phyloP scores from a whole-genome alignment of 2,797 vertebrate species.

The Avahi laniger region DNA sequence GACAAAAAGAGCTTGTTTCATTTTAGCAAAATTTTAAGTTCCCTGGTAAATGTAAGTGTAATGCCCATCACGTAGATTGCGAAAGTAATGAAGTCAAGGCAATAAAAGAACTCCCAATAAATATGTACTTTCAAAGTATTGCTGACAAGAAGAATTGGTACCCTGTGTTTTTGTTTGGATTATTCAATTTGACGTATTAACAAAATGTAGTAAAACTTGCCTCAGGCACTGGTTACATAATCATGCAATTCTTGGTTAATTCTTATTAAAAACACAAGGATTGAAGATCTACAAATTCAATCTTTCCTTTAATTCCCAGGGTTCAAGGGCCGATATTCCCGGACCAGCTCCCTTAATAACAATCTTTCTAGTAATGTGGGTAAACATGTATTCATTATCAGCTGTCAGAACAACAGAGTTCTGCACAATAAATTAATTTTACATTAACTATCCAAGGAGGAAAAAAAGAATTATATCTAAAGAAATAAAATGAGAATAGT shows the following conservation, averaged over 20 bases:
- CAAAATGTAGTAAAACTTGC: conserved; percentile 50
- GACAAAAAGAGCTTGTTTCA: conserved; percentile 55
- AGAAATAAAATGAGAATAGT: conserved; percentile 43
- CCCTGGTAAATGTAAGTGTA: conserved; percentile 59
- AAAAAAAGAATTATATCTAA: background rate
- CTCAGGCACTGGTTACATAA: conserved; percentile 41
- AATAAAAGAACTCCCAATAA: conserved; percentile 62
- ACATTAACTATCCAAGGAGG: background rate
- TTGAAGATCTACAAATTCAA: background rate
- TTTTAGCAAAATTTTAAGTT: conserved; percentile 69
- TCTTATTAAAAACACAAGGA: conserved; percentile 59
- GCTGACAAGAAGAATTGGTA: conserved; percentile 36
- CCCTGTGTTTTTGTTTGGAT: conserved; percentile 33
- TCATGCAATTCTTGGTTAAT: conserved; percentile 1
- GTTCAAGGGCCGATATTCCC: background rate
- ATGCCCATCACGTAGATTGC: conserved; percentile 47
- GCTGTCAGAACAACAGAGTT: background rate
- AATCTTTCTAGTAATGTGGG: conserved; percentile 6
- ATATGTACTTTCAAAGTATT: conserved; percentile 57
- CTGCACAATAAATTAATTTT: conserved; percentile 35
- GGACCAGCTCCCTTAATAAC: background rate
- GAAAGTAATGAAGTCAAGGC: conserved; percentile 55
- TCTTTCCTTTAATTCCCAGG: background rate
- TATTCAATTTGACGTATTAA: conserved; percentile 42
- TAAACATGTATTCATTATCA: background rate